Evolutionary conservation across 2,888 invertebrate genomes (phyloP), one percentile per base, ranked within the genome.

Genomic region (Bombylius discolor): DNA sequence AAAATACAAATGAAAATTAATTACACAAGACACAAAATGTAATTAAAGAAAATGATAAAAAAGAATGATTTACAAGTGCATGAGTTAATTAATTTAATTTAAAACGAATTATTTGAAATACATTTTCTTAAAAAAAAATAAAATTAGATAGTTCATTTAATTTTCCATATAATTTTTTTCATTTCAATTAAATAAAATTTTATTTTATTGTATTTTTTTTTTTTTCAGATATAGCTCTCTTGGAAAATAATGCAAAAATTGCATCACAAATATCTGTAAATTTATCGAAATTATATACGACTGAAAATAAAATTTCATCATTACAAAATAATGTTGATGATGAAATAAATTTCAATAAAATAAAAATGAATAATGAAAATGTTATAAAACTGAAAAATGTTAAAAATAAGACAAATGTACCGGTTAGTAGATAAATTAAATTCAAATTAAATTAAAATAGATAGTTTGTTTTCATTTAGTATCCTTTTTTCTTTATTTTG

Each of bases 191-290:
- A 23, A 3, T 23, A 23, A 3, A 23, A 23, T 23, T 23, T 23
- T 23, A 23, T 23, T 23, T 23, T 23, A 23, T 23, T 23, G 1
- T 23, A 23, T 23, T 23, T 42, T 23, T 33, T 52, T 42, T 65
- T 56, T 61, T 51, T 52, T 48, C 56, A 90, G 90, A 97, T 77
- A 86, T 93, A 64, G 91, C 88, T 36, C 78, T 99, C 57, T 86
- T 99, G 66, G 85, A 90, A 77, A 94, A 97, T 75, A 98, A 98
- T 75, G 97, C 95, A 4, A 77, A 74, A 66, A 80, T 89, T 52
- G 95, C 89, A 23, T 85, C 89, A 55, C 77, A 85, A 70, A 87
- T 95, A 63, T 89, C 93, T 4, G 77, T 81, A 32, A 80, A 81
- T 67, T 77, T 83, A 66, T 58, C 58, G 8, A 56, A 52, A 47